Conservation (phyloP, 2,888 invertebrate species). For the Lycophotia porphyrea region DNA sequence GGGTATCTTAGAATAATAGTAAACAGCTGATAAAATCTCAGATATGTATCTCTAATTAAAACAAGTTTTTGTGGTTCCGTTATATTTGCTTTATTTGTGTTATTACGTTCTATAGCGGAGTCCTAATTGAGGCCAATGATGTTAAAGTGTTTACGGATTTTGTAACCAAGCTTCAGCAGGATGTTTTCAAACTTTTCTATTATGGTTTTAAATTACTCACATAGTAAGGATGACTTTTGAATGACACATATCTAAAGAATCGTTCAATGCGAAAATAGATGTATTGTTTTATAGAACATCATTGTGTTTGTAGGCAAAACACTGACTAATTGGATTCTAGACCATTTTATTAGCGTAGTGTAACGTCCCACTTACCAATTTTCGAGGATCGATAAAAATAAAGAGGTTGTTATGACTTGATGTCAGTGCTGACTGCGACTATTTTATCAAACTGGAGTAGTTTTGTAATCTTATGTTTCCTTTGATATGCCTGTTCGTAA, state of each 20-base stretch:
- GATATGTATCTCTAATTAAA: conserved; percentile 15
- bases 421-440: conserved; percentile 6
- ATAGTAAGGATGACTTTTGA: conserved; percentile 5
- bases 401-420: conserved; percentile 20
- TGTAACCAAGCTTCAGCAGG: background rate
- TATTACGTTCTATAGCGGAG: conserved; percentile 11
- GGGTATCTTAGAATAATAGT: conserved; percentile 45
- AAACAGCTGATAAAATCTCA: conserved; percentile 38
- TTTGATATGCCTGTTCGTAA: background rate
- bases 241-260: conserved; percentile 2
- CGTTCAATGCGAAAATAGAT: background rate
- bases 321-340: conserved; percentile 3
- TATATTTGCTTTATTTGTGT: conserved; percentile 3
- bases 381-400: conserved; percentile 16
- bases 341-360: background rate
- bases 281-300: conserved; percentile 2
- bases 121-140: conserved; percentile 4
- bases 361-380: conserved; percentile 6
- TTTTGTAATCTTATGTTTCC: conserved; percentile 19
- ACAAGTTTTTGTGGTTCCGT: conserved; percentile 8
- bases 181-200: background rate
- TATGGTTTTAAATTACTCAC: conserved; percentile 9
- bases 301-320: background rate
- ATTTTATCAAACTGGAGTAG: conserved; percentile 29
- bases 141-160: background rate